These are phyloP conservation scores for Neotoxoptera formosana DNA, from an alignment of 1,140 invertebrate genomes.

Conservation along the genomic window DNA sequence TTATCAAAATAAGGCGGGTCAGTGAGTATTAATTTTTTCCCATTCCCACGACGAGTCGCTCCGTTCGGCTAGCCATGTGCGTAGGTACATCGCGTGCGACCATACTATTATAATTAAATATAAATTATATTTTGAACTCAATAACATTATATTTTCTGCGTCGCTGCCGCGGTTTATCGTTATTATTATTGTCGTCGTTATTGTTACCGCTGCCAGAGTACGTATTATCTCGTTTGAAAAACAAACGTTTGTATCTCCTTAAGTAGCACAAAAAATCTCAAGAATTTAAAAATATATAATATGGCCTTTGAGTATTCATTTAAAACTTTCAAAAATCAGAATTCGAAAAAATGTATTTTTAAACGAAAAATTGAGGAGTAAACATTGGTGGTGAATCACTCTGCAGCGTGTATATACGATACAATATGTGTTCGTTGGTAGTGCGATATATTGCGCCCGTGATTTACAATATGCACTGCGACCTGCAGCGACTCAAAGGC, in stretches of 20 bases:
- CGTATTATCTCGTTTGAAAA: too few species aligned
- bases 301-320: too few species aligned
- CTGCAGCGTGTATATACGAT: too few species aligned
- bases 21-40: neutral
- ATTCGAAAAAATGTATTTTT: too few species aligned
- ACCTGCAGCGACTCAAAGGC: neutral
- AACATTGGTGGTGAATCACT: too few species aligned
- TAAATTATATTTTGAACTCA: neutral
- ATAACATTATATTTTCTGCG: neutral
- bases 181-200: neutral
- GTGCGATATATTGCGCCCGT: neutral
- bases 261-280: too few species aligned
- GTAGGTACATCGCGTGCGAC: neutral
- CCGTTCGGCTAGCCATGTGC: too few species aligned
- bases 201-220: neutral
- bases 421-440: neutral
- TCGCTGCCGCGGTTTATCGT: neutral
- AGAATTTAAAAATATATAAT: too few species aligned
- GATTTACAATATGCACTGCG: conserved; percentile 1
- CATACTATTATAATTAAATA: neutral
- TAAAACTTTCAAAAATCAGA: too few species aligned
- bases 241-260: too few species aligned
- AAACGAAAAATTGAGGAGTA: too few species aligned
- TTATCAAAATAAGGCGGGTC: neutral
- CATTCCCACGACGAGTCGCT: neutral